Evolutionary conservation across 2,797 vertebrate genomes (phyloP), one percentile per base, ranked within the genome.

Genomic region (Molossus alvarezi): DNA sequence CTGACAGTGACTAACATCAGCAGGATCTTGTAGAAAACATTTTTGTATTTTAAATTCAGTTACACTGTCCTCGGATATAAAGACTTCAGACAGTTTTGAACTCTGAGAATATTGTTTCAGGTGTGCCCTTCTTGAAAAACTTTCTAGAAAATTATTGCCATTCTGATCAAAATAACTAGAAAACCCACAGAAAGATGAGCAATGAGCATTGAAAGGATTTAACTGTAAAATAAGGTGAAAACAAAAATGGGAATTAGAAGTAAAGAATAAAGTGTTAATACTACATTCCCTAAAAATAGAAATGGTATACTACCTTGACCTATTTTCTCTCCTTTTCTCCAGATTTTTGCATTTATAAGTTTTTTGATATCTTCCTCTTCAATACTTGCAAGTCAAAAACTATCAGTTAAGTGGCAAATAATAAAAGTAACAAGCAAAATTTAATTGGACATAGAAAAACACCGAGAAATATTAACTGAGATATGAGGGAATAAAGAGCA

Each of bases 21-120:
- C 33, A 87, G 53, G 11, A 75, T 88, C 9, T 57, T 58, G 4
- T 75, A 69, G 25, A 88, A 73, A 80, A 51, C 14, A 55, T 57
- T 86, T 94, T 94, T 58, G 27, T 83, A 51, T 88, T 90, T 92
- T 90, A 62, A 73, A 90, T 79, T 83, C n/a, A 83, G 10, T 29
- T 4, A 51, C 51, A 69, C 17, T 57, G 23, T 93, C 51, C 93
- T 67, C 1, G 13, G 60, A 13, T 67, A 17, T 75, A 91, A 84
- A 88, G 23, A 67, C 41, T 84, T n/a, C 10, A 94, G 89, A 62
- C 23, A 62, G 29, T 88, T 90, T 92, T 88, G 37, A 89, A 85
- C 53, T 82, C 29, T 29, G 2, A n/a, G 33, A 91, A 69, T 87
- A 84, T 57, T 77, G 9, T 87, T 83, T 83, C 81, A 91, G n/a